A percentile compares a stretch with the other conserved stretches of the same genome.
These are phyloP conservation scores for Orthonychiurus folsomi DNA, from an alignment of 2,888 invertebrate genomes.

Conservation along the genomic window DNA sequence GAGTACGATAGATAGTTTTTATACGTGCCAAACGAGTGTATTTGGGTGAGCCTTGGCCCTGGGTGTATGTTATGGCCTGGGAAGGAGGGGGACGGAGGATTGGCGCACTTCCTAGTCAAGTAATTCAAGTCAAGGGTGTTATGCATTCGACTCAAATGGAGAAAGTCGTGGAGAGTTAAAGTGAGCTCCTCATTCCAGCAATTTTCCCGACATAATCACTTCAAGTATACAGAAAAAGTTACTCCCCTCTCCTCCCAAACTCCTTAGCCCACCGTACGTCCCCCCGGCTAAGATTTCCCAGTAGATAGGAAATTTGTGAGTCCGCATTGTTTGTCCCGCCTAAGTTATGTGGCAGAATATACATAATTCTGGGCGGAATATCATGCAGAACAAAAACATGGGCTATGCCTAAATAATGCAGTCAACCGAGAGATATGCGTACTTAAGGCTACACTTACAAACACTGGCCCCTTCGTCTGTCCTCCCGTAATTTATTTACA, in stretches of 20 bases:
- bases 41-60: not conserved
- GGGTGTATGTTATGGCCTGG: no score
- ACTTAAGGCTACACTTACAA: no score
- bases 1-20: not conserved
- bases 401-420: no score
- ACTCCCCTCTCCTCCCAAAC: no score
- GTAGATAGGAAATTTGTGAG: not conserved
- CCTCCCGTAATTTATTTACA: no score
- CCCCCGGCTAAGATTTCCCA: not conserved
- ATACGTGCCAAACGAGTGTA: not conserved
- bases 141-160: slow-evolving; percentile 1
- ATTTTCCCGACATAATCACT: not conserved
- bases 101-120: not conserved
- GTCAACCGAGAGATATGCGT: no score
- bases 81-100: not conserved
- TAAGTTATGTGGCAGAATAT: slow-evolving; percentile 1
- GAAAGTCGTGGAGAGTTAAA: not conserved
- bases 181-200: not conserved
- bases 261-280: not conserved
- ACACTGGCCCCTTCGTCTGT: no score
- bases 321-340: not conserved
- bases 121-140: slow-evolving; percentile 1
- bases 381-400: no score
- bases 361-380: not conserved
- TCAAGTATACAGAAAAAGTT: not conserved